Conservation (phyloP, 2,113 vertebrate genomes). For the Poeciliopsis retropinna region DNA sequence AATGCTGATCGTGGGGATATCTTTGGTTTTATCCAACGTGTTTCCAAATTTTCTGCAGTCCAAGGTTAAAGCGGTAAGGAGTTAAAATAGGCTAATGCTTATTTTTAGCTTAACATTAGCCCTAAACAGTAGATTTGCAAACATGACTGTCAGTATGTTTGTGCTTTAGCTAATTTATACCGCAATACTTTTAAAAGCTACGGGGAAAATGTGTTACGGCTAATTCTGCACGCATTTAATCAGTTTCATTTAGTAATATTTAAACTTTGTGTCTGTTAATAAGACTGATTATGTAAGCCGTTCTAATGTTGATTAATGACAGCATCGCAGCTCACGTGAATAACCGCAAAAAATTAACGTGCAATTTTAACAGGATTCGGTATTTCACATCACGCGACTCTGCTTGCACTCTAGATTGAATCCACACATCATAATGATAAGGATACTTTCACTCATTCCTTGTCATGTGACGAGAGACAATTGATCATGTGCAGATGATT, state of each 20-base stretch:
- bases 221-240: background rate
- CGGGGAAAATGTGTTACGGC: background rate
- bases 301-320: background rate
- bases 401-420: background rate
- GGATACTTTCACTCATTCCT: background rate
- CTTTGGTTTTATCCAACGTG: conserved; percentile 66
- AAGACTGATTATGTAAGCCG: background rate
- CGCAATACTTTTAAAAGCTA: too few relatives aligned
- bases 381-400: background rate
- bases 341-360: background rate
- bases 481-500: conserved; percentile 18
- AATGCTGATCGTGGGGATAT: conserved; percentile 70
- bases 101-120: too few relatives aligned
- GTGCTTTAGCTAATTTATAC: too few relatives aligned
- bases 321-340: background rate
- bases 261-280: background rate
- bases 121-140: background rate
- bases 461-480: conserved; percentile 34
- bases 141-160: background rate
- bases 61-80: conserved; percentile 71
- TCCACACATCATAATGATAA: rapidly evolving
- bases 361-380: background rate
- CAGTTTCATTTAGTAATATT: background rate
- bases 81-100: background rate
- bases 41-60: conserved; percentile 69